Evolutionary conservation across 2,797 vertebrate species (phyloP).

Genomic region (Scyliorhinus canicula): DNA sequence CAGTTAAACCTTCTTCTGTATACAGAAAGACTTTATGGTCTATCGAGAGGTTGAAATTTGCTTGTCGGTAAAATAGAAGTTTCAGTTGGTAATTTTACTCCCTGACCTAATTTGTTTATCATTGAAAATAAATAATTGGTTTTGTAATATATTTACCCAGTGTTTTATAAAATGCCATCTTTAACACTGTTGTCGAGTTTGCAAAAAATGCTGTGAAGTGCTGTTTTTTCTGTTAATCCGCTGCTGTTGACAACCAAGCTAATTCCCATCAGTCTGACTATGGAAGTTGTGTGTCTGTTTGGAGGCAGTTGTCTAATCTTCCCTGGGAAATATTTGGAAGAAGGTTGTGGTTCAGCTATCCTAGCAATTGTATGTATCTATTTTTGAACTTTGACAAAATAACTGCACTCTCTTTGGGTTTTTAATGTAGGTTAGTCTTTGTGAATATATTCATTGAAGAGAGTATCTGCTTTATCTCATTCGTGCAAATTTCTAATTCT

Average conservation of each 20-base stretch:
- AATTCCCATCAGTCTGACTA: neutral
- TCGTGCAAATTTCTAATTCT: slow-evolving; percentile 30
- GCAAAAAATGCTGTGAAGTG: neutral
- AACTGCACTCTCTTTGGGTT: neutral
- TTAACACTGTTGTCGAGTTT: neutral
- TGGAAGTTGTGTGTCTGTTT: neutral
- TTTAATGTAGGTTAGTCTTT: slow-evolving; percentile 24
- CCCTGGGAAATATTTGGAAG: slow-evolving; percentile 1
- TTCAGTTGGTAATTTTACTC: neutral
- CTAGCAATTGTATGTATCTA: neutral
- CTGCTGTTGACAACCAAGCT: neutral
- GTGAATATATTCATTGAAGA: slow-evolving; percentile 26
- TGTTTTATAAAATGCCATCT: neutral
- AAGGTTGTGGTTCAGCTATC: neutral
- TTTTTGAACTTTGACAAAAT: slow-evolving; percentile 4
- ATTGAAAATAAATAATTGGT: neutral
- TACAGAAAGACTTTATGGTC: neutral
- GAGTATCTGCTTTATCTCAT: slow-evolving; percentile 9
- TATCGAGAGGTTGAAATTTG: neutral
- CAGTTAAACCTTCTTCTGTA: neutral
- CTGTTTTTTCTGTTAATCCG: neutral
- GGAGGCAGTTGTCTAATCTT: neutral
- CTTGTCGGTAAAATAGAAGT: neutral
- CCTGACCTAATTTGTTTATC: neutral
- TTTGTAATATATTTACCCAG: neutral